Evolutionary conservation across 2,888 invertebrate genomes (phyloP).

Genomic region (Lepidocyrtoides sp.): DNA sequence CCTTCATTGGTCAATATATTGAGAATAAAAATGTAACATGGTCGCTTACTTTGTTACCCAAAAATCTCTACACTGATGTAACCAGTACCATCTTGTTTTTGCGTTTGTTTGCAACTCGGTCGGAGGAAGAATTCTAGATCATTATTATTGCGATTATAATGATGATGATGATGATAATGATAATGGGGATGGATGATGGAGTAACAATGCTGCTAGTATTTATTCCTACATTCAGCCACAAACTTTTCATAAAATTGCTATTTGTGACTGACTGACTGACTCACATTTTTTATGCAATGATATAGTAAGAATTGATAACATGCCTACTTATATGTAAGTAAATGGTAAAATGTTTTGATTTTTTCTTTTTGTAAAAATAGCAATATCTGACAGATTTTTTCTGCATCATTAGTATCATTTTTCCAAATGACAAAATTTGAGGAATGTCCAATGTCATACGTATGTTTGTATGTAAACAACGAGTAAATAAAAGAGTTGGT

Average conservation of each 20-base stretch:
- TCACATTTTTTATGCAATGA: no score
- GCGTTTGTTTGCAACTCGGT: not conserved
- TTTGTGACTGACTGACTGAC: not conserved
- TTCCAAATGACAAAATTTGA: no score
- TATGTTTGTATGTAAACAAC: no score
- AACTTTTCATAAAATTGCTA: not conserved
- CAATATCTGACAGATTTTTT: no score
- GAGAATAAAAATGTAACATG: slow-evolving; percentile 34
- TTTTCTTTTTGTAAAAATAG: no score
- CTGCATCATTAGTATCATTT: no score
- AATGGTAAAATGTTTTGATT: no score
- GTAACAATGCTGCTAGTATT: slow-evolving; percentile 8
- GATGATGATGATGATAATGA: not conserved
- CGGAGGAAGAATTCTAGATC: slow-evolving; percentile 5
- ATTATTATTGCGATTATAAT: not conserved
- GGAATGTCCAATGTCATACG: no score
- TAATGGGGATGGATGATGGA: not conserved
- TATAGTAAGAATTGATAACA: no score
- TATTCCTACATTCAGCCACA: not conserved
- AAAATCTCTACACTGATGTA: not conserved
- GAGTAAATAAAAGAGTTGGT: no score
- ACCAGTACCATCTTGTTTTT: slow-evolving; percentile 2
- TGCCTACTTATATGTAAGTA: no score
- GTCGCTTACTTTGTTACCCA: not conserved
- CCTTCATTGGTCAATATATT: slow-evolving; percentile 31